phyloP scores from a whole-genome alignment of 2,113 vertebrate species.

The Dipodomys stephensi region DNA sequence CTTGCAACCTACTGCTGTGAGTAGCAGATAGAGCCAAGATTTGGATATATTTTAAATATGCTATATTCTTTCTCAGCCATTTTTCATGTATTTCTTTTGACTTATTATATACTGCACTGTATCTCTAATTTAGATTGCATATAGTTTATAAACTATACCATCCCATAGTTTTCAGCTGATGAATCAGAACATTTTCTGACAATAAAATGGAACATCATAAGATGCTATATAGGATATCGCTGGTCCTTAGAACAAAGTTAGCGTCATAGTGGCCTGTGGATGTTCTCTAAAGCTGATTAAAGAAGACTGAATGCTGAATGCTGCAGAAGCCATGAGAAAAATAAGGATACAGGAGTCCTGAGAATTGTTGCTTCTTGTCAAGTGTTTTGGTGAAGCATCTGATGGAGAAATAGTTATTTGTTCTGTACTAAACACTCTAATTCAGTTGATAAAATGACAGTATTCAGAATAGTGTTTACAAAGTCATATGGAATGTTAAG shows the following conservation, averaged over 20 bases:
- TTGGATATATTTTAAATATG: background rate
- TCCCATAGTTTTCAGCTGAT: background rate
- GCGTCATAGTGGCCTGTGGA: background rate
- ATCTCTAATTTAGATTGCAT: background rate
- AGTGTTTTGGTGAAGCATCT: background rate
- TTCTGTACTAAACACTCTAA: background rate
- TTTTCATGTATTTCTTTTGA: background rate
- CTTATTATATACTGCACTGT: background rate
- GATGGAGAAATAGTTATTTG: background rate
- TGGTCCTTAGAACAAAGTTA: background rate
- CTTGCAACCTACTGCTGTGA: background rate
- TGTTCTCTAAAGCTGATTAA: background rate
- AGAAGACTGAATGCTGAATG: slow-evolving; percentile 2
- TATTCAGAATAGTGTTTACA: background rate
- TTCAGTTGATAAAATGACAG: background rate
- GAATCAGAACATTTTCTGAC: background rate
- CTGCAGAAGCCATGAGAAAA: background rate
- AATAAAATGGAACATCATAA: background rate
- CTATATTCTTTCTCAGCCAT: background rate
- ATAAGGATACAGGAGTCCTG: fast-evolving
- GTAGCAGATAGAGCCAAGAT: background rate
- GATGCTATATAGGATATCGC: background rate
- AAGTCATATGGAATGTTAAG: background rate
- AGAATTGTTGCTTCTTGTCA: background rate
- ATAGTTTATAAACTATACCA: background rate